Evolutionary conservation across 2,888 invertebrate genomes (phyloP).

Genomic region (Anthophora plumipes): DNA sequence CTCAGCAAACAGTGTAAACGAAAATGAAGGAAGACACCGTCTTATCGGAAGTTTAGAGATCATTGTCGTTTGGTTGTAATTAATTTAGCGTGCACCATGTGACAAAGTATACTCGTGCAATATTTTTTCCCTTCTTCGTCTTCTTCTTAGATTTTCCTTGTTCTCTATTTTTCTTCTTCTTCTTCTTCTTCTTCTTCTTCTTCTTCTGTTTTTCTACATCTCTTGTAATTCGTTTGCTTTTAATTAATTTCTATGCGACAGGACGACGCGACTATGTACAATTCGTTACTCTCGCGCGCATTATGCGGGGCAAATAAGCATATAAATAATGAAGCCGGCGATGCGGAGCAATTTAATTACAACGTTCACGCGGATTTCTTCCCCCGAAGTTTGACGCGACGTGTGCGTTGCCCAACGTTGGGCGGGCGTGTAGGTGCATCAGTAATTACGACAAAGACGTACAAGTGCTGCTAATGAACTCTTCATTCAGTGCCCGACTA

Average conservation of each 20-base stretch:
- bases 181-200: neutral
- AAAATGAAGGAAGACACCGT: neutral
- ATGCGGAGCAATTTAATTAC: constrained; percentile 67
- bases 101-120: neutral
- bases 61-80: constrained; percentile 26
- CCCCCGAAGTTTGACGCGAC: constrained; percentile 48
- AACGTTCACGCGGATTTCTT: constrained; percentile 56
- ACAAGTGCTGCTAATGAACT: constrained; percentile 67
- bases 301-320: constrained; percentile 62
- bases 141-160: too few species aligned
- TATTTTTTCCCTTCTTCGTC: neutral
- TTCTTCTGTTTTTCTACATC: constrained; percentile 25
- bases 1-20: neutral
- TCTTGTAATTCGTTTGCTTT: constrained; percentile 43
- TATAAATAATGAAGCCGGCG: constrained; percentile 62
- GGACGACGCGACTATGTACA: constrained; percentile 42
- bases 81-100: constrained; percentile 15
- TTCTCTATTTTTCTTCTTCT: neutral
- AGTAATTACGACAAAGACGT: constrained; percentile 64
- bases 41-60: neutral
- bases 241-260: constrained; percentile 54
- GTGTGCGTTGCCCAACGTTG: constrained; percentile 19
- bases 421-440: constrained; percentile 52
- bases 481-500: constrained; percentile 58
- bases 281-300: constrained; percentile 59